A percentile compares a stretch with the other conserved stretches of the same genome.
These are phyloP conservation scores for Poecilobothrus nobilitatus DNA, from an alignment of 2,888 invertebrate species.

Conservation along the genomic window DNA sequence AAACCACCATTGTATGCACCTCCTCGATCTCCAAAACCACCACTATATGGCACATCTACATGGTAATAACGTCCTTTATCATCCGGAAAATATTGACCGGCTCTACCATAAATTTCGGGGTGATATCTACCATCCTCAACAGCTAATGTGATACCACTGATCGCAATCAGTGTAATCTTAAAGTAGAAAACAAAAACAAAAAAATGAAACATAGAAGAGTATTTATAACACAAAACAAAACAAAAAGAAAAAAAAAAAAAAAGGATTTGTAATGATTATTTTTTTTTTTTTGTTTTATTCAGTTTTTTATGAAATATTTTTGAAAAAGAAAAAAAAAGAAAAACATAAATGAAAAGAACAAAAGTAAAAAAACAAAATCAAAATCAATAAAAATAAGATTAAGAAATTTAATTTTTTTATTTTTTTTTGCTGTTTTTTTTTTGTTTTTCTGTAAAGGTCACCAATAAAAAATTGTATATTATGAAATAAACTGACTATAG, in stretches of 20 bases:
- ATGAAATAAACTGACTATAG: too few species aligned
- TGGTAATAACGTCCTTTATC: constrained; percentile 41
- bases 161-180: constrained; percentile 1
- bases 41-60: constrained; percentile 22
- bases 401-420: too few species aligned
- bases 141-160: neutral
- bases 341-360: too few species aligned
- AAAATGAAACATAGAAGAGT: neutral
- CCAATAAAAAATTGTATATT: too few species aligned
- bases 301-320: too few species aligned
- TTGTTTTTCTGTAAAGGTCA: too few species aligned
- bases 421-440: too few species aligned
- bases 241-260: neutral
- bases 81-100: constrained; percentile 39
- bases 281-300: too few species aligned
- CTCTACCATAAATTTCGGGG: neutral
- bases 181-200: neutral
- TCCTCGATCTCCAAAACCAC: constrained; percentile 18
- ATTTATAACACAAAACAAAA: neutral
- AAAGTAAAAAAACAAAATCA: too few species aligned
- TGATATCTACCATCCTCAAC: constrained; percentile 5
- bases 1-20: constrained; percentile 19
- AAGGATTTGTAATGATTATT: neutral
- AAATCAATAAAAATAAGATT: too few species aligned
- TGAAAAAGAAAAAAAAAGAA: neutral